phyloP scores from a whole-genome alignment of 1,140 invertebrate species.

The Drosophila arizonae region DNA sequence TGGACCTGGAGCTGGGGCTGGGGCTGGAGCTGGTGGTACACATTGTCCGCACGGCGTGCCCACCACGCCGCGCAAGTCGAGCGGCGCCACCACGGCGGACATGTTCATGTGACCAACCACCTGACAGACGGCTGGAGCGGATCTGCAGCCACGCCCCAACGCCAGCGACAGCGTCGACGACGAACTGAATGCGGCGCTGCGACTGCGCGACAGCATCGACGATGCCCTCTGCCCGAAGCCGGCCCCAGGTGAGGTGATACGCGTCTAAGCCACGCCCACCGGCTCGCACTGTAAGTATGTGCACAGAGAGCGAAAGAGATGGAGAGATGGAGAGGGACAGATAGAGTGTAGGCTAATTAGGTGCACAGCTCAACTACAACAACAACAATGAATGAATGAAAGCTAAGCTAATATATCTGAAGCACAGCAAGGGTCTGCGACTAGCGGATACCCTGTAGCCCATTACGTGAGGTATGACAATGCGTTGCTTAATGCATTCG shows the following conservation, averaged over 20 bases:
- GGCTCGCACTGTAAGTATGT: slow-evolving; percentile 52
- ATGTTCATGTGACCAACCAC: slow-evolving; percentile 86
- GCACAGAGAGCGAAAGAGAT: slow-evolving; percentile 1
- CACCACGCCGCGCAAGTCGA: slow-evolving; percentile 83
- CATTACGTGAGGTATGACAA: no score
- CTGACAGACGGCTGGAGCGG: slow-evolving; percentile 37
- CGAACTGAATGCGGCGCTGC: slow-evolving; percentile 52
- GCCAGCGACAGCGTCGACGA: slow-evolving; percentile 28
- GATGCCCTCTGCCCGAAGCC: slow-evolving; percentile 72
- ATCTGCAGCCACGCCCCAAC: slow-evolving; percentile 18
- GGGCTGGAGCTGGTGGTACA: slow-evolving; percentile 46
- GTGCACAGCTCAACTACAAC: neutral
- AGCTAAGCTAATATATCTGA: slow-evolving; percentile 58
- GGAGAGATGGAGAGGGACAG: neutral
- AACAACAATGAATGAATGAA: slow-evolving; percentile 23
- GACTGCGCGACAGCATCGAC: slow-evolving; percentile 67
- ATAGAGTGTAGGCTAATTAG: slow-evolving; percentile 7
- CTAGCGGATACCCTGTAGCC: slow-evolving; percentile 2
- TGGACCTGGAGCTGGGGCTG: slow-evolving; percentile 15
- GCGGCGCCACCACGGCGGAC: slow-evolving; percentile 72
- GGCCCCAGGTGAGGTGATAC: slow-evolving; percentile 75
- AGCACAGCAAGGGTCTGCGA: neutral
- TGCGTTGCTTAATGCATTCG: neutral
- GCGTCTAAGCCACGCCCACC: slow-evolving; percentile 53
- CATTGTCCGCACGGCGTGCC: slow-evolving; percentile 78